Evolutionary conservation across 37 sponge, comb jelly and placozoan genomes (phyloP).

Genomic region (Corticium candelabrum): DNA sequence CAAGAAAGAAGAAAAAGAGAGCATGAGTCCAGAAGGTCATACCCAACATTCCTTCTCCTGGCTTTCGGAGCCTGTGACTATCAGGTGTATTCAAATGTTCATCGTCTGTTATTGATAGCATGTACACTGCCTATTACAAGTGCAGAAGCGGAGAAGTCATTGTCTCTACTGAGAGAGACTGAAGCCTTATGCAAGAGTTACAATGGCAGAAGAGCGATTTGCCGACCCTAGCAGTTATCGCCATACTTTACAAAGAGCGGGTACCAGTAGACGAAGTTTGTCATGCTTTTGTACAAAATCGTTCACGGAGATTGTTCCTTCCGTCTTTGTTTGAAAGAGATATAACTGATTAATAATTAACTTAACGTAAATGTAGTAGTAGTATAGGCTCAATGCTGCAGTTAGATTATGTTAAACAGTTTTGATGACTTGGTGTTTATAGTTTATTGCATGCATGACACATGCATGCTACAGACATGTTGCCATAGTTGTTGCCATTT

Average conservation of each 20-base stretch:
- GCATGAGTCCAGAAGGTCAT: neutral
- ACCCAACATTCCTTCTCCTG: slow-evolving; percentile 21
- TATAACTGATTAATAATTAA: too few relatives aligned
- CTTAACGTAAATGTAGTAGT: too few relatives aligned
- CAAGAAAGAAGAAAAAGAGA: too few relatives aligned
- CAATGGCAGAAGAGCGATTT: slow-evolving; percentile 19
- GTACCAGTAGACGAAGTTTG: slow-evolving; percentile 31
- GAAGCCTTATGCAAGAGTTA: slow-evolving; percentile 29
- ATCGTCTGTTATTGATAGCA: slow-evolving; percentile 24
- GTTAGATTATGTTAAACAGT: too few relatives aligned
- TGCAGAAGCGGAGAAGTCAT: slow-evolving; percentile 34
- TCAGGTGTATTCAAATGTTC: slow-evolving; percentile 32
- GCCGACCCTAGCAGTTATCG: slow-evolving; percentile 32
- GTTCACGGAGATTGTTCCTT: slow-evolving; percentile 25
- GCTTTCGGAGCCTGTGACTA: slow-evolving; percentile 13
- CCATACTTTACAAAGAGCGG: slow-evolving; percentile 23
- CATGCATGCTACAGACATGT: too few relatives aligned
- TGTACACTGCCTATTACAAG: slow-evolving; percentile 41
- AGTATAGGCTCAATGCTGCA: too few relatives aligned
- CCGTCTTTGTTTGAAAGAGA: slow-evolving; percentile 25
- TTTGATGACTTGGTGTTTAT: too few relatives aligned
- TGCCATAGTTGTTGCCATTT: too few relatives aligned
- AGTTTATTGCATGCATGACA: too few relatives aligned
- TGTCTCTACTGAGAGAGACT: slow-evolving; percentile 14
- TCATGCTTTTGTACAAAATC: slow-evolving; percentile 20